Percentiles rank a stretch among this genome's conserved stretches.
phyloP scores from a whole-genome alignment of 2,888 invertebrate genomes.

The Leptarthrus brevirostris region DNA sequence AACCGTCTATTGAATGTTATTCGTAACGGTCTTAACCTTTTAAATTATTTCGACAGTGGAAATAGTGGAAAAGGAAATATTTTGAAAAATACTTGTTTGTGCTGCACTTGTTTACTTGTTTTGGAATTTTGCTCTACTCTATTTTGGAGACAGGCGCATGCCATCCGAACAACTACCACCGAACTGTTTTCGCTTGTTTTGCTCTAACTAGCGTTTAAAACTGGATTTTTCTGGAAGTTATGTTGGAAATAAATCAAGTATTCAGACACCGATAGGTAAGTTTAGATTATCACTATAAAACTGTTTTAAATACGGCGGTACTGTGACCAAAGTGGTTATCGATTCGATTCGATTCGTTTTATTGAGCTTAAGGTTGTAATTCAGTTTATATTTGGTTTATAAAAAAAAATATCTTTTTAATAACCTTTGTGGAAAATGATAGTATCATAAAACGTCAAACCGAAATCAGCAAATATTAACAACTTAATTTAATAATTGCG shows the following conservation, averaged over 20 bases:
- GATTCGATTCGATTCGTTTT: too few relatives aligned
- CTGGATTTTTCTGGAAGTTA: constrained; percentile 40
- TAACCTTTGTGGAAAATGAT: background rate
- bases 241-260: constrained; percentile 43
- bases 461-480: too few relatives aligned
- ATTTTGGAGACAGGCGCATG: too few relatives aligned
- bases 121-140: background rate
- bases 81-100: background rate
- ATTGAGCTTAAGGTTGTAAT: too few relatives aligned
- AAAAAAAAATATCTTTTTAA: too few relatives aligned
- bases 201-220: constrained; percentile 10
- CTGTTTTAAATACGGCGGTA: too few relatives aligned
- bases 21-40: background rate
- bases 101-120: too few relatives aligned
- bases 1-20: background rate
- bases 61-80: constrained; percentile 4
- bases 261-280: constrained; percentile 24
- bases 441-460: background rate
- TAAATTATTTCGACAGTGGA: constrained; percentile 6
- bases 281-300: too few relatives aligned
- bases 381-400: too few relatives aligned
- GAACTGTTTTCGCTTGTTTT: background rate
- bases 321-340: too few relatives aligned
- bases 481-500: too few relatives aligned
- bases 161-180: background rate